Percentiles rank a stretch among this genome's conserved stretches.
These are phyloP conservation scores for Marisa cornuarietis DNA, from an alignment of 1,140 invertebrate species.

Conservation along the genomic window DNA sequence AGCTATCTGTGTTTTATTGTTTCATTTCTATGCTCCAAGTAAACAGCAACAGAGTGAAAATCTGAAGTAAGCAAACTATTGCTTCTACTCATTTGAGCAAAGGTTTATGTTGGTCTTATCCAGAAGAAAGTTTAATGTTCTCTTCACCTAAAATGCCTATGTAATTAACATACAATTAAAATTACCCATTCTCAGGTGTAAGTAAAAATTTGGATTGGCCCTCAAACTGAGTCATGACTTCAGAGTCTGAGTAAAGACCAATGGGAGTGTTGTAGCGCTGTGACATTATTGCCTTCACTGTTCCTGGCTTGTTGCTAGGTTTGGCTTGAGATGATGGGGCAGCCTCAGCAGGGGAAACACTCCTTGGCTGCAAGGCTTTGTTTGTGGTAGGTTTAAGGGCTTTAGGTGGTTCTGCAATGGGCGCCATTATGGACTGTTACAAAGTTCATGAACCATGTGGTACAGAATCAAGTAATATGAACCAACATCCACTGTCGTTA, in stretches of 20 bases:
- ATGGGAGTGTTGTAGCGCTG: conserved; percentile 97
- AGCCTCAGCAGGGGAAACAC: conserved; percentile 19
- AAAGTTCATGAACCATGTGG: too few relatives aligned
- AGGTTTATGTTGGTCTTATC: background rate
- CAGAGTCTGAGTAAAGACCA: conserved; percentile 93
- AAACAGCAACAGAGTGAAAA: too few relatives aligned
- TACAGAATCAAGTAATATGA: too few relatives aligned
- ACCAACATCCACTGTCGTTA: too few relatives aligned
- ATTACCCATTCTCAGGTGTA: conserved; percentile 17
- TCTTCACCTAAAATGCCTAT: background rate
- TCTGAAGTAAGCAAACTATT: too few relatives aligned
- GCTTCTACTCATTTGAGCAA: background rate
- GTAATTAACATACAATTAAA: background rate
- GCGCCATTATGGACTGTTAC: background rate
- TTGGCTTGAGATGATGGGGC: conserved; percentile 18
- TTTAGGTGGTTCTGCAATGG: conserved; percentile 39
- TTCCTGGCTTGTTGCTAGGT: conserved; percentile 29
- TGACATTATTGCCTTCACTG: conserved; percentile 78
- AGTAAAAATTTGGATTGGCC: conserved; percentile 85
- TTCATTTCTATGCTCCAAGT: too few relatives aligned
- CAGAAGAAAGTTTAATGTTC: background rate
- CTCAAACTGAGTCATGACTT: conserved; percentile 90
- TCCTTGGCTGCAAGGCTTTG: conserved; percentile 26
- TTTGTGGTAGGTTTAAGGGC: conserved; percentile 34
- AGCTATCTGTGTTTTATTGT: too few relatives aligned